These are phyloP conservation scores for Noctuana brunneofusca DNA, from an alignment of 2,888 invertebrate genomes.

Conservation along the genomic window DNA sequence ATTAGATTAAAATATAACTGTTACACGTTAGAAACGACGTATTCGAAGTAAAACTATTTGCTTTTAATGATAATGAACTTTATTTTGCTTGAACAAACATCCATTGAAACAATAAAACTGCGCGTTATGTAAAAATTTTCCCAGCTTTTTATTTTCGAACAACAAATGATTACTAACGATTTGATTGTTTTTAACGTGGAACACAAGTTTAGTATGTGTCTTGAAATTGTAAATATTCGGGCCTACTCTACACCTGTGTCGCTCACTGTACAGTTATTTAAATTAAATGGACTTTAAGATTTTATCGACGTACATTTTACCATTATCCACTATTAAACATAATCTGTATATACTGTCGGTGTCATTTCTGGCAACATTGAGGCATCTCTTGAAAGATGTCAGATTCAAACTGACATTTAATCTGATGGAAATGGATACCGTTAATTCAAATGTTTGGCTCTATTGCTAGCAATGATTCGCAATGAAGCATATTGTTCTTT, in stretches of 20 bases:
- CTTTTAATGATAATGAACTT: slow-evolving; percentile 16
- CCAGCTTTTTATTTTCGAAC: background rate
- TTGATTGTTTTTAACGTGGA: slow-evolving; percentile 45
- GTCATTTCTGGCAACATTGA: slow-evolving; percentile 35
- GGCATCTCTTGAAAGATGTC: slow-evolving; percentile 26
- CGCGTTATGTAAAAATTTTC: too few relatives aligned
- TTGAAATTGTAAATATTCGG: slow-evolving; percentile 64
- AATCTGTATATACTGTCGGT: slow-evolving; percentile 28
- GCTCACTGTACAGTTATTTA: slow-evolving; percentile 73
- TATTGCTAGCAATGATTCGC: too few relatives aligned
- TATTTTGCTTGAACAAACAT: background rate
- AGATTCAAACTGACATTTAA: slow-evolving; percentile 6
- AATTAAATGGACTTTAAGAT: slow-evolving; percentile 43
- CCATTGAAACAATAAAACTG: background rate
- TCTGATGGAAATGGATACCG: background rate
- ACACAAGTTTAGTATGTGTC: slow-evolving; percentile 43
- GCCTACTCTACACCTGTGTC: slow-evolving; percentile 77
- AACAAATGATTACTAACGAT: background rate
- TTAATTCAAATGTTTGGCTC: background rate
- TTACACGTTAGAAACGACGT: slow-evolving; percentile 31
- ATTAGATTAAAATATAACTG: slow-evolving; percentile 22
- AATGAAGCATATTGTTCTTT: too few relatives aligned
- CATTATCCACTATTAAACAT: slow-evolving; percentile 31
- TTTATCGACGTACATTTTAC: slow-evolving; percentile 33
- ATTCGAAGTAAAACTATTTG: slow-evolving; percentile 6